phyloP scores from a whole-genome alignment of 2,888 invertebrate genomes.

The Lathronympha strigana region DNA sequence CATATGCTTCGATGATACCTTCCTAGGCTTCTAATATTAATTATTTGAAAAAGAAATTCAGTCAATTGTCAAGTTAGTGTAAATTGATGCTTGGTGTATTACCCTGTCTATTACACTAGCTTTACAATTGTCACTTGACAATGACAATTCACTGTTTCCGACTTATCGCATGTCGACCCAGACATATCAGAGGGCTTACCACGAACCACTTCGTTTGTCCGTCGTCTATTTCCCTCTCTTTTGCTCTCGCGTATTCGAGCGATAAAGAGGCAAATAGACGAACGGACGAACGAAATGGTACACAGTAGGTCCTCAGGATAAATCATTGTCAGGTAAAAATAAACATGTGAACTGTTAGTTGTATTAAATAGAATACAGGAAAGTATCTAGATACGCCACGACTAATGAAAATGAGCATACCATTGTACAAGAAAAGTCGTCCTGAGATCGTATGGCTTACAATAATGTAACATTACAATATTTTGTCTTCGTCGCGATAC shows the following conservation, averaged over 20 bases:
- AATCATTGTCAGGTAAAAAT: too few species aligned
- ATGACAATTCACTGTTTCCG: too few species aligned
- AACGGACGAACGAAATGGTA: too few species aligned
- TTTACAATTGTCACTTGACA: neutral
- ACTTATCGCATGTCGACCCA: neutral
- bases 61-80: neutral
- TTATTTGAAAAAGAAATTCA: too few species aligned
- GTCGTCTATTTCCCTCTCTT: too few species aligned
- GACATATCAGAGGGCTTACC: neutral
- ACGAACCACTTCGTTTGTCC: too few species aligned
- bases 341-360: too few species aligned
- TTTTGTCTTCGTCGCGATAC: constrained; percentile 21
- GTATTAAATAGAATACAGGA: too few species aligned
- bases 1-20: neutral
- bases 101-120: neutral
- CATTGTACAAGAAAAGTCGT: constrained; percentile 13
- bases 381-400: neutral
- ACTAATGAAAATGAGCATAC: constrained; percentile 2
- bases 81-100: neutral
- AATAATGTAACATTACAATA: constrained; percentile 21
- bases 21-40: too few species aligned
- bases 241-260: too few species aligned
- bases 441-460: constrained; percentile 34
- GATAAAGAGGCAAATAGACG: too few species aligned
- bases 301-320: too few species aligned